Evolutionary conservation across 2,888 invertebrate species (phyloP), one percentile per base, ranked within the genome.

Genomic region (Cheilosia pagana): DNA sequence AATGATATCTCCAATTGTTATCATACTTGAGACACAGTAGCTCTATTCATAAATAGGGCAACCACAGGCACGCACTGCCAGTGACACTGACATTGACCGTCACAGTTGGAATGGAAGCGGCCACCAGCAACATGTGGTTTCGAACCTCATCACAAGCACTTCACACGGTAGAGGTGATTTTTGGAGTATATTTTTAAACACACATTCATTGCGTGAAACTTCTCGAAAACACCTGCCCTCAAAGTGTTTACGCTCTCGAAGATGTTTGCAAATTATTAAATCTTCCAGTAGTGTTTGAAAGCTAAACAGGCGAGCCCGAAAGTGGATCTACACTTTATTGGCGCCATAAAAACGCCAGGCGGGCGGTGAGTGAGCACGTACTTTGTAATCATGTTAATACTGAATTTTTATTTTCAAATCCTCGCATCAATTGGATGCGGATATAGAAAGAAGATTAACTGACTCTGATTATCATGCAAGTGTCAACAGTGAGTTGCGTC

Each of bases 61-160:
- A 28, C 53, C 50, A 12, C 50, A 50, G n/a, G n/a, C n/a, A n/a
- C n/a, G n/a, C 50, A 21, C 43, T n/a, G 16, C 16, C 2, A 45
- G 16, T 45, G 16, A 45, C 43, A 8, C 6, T 45, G 43, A 45
- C 43, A 45, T n/a, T 45, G n/a, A n/a, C 16, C 16, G 43, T 8
- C 16, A n/a, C 2, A 6, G 43, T 8, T n/a, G 43, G 4, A 43
- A 43, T n/a, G 43, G 4, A 43, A 43, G 31, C 10, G 3, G 19
- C 19, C 7, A 21, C 12, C 12, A 59, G 59, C 59, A 59, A 59
- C 59, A 59, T 41, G 59, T 59, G 59, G 41, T 39, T 41, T 39
- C 7, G 12, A 10, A 50, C 21, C 19, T 3, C 19, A 21, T 48
- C 25, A 14, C 50, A 25, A 12, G 21, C 16, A 52, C n/a, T 52